phyloP scores from a whole-genome alignment of 1,140 invertebrate genomes.

The Latrodectus geometricus region DNA sequence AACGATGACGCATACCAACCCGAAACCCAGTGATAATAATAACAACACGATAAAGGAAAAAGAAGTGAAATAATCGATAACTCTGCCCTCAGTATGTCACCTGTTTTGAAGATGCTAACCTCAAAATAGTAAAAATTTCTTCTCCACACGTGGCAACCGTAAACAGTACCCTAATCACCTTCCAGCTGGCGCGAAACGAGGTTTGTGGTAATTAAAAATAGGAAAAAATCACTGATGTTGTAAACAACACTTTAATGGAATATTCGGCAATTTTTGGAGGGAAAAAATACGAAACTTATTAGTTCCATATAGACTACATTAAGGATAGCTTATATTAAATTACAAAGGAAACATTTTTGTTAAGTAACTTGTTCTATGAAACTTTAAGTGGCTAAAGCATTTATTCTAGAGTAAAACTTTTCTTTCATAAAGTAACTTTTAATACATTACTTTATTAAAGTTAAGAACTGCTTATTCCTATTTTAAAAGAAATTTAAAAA shows the following conservation, averaged over 20 bases:
- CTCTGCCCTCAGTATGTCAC: slow-evolving; percentile 23
- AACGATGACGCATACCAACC: slow-evolving; percentile 51
- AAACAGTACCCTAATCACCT: background rate
- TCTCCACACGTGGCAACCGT: background rate
- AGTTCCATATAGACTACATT: too few relatives aligned
- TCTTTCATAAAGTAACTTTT: too few relatives aligned
- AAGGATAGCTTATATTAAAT: too few relatives aligned
- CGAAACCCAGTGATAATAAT: slow-evolving; percentile 46
- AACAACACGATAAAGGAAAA: slow-evolving; percentile 23
- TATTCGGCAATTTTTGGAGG: background rate
- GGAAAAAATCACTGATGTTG: background rate
- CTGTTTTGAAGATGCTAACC: slow-evolving; percentile 1
- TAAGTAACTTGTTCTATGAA: too few relatives aligned
- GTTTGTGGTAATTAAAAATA: slow-evolving; percentile 33
- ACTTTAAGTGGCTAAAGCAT: too few relatives aligned
- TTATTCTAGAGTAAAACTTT: too few relatives aligned
- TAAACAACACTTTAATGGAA: background rate
- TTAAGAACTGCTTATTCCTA: too few relatives aligned
- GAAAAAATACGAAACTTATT: background rate
- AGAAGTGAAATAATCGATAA: slow-evolving; percentile 19
- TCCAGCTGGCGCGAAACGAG: slow-evolving; percentile 3
- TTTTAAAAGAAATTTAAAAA: too few relatives aligned
- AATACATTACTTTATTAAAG: too few relatives aligned
- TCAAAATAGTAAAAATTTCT: background rate
- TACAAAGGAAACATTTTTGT: too few relatives aligned